Evolutionary conservation across 2,888 invertebrate genomes (phyloP).

Genomic region (Drosophila fungiperda): DNA sequence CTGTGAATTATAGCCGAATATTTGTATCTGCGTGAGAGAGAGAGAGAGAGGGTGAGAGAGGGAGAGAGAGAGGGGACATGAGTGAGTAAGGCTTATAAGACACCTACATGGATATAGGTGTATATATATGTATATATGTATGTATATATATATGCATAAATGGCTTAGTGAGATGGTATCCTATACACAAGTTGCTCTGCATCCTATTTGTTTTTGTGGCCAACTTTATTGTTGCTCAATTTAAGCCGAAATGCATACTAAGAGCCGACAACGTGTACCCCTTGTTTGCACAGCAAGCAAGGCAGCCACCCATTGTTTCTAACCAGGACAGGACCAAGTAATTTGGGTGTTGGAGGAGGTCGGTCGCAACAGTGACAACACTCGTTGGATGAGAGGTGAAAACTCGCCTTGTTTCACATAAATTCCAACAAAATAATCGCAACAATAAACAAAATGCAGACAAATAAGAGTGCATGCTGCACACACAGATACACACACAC

Average conservation of each 20-base stretch:
- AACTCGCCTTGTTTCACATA: slow-evolving; percentile 68
- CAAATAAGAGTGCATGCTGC: slow-evolving; percentile 43
- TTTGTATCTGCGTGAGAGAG: slow-evolving; percentile 93
- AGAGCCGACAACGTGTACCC: slow-evolving; percentile 42
- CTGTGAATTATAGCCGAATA: slow-evolving; percentile 99
- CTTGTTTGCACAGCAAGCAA: slow-evolving; percentile 25
- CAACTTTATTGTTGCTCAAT: slow-evolving; percentile 72
- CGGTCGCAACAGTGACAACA: slow-evolving; percentile 4
- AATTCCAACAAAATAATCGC: slow-evolving; percentile 79
- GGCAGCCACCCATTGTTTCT: background rate
- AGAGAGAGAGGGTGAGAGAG: slow-evolving; percentile 53
- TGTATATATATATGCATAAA: background rate
- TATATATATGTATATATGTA: background rate
- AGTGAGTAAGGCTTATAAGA: slow-evolving; percentile 4
- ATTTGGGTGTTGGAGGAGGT: background rate
- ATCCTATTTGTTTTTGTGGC: slow-evolving; percentile 46
- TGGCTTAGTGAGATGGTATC: slow-evolving; percentile 2
- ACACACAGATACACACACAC: background rate
- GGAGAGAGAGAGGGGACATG: background rate
- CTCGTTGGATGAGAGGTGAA: slow-evolving; percentile 15
- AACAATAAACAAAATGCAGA: slow-evolving; percentile 79
- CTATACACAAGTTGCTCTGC: slow-evolving; percentile 2
- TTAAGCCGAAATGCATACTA: slow-evolving; percentile 67
- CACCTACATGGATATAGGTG: background rate
- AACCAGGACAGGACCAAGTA: background rate